These are phyloP conservation scores for Melozone crissalis DNA, from an alignment of 2,113 vertebrate genomes.

Conservation along the genomic window DNA sequence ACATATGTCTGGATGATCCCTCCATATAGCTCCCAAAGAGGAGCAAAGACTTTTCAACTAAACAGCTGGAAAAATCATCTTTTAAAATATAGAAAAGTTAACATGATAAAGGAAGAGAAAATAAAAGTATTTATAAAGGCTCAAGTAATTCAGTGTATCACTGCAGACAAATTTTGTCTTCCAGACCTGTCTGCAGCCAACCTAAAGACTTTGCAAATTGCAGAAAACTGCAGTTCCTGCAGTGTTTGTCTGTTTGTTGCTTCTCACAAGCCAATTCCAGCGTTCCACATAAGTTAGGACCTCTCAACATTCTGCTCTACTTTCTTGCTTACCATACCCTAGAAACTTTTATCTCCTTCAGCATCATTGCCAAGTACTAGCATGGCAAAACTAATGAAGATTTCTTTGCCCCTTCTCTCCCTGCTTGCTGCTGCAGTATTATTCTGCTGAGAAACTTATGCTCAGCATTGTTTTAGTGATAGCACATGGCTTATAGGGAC, in stretches of 20 bases:
- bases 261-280: not conserved
- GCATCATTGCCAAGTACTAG: not conserved
- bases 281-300: not conserved
- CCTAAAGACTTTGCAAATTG: not conserved
- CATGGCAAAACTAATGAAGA: not conserved
- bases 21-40: not conserved
- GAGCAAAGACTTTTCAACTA: not conserved
- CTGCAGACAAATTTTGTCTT: not conserved
- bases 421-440: not conserved
- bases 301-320: not conserved
- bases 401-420: not conserved
- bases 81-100: not conserved
- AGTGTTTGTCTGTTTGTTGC: not conserved
- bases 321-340: not conserved
- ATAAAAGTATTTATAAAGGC: not conserved
- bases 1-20: not conserved
- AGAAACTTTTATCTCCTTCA: not conserved
- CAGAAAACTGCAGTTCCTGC: not conserved
- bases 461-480: not conserved
- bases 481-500: not conserved
- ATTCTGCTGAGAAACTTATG: not conserved
- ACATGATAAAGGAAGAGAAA: not conserved
- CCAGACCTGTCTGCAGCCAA: not conserved
- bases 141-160: not conserved
- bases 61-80: not conserved